These are phyloP conservation scores for Lithophane leautieri DNA, from an alignment of 2,888 invertebrate species.

Conservation along the genomic window DNA sequence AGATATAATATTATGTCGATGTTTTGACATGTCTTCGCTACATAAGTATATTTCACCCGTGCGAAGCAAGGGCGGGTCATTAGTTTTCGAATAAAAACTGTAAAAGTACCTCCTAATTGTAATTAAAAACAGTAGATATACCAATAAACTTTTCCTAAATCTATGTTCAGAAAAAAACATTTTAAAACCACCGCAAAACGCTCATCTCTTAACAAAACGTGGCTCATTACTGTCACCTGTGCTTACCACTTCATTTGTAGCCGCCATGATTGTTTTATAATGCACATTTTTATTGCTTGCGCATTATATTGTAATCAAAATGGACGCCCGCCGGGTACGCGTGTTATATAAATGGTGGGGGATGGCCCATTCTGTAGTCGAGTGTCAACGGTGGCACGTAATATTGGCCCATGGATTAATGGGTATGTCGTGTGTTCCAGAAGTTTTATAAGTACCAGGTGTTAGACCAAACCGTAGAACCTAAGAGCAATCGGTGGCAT, in stretches of 20 bases:
- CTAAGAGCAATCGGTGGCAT: neutral
- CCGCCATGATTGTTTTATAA: slow-evolving; percentile 74
- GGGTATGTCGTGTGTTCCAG: neutral
- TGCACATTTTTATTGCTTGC: slow-evolving; percentile 67
- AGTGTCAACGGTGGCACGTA: slow-evolving; percentile 21
- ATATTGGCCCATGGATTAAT: slow-evolving; percentile 5
- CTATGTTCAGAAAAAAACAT: neutral
- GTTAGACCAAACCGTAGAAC: neutral
- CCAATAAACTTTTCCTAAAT: neutral
- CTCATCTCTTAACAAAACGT: slow-evolving; percentile 47
- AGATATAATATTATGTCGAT: neutral
- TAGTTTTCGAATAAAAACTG: neutral
- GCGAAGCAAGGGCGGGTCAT: neutral
- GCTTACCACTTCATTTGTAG: slow-evolving; percentile 64
- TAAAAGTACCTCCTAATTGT: too few species aligned
- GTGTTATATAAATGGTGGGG: slow-evolving; percentile 24
- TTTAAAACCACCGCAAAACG: slow-evolving; percentile 21
- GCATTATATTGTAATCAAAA: slow-evolving; percentile 58
- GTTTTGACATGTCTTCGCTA: neutral
- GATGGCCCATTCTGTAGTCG: slow-evolving; percentile 23
- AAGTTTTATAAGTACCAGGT: neutral
- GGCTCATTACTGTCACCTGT: slow-evolving; percentile 58
- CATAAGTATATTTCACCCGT: neutral
- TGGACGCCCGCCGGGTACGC: slow-evolving; percentile 43
- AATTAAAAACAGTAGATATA: neutral